Conservation (phyloP, 2,113 vertebrate genomes). For the Astur gentilis region DNA sequence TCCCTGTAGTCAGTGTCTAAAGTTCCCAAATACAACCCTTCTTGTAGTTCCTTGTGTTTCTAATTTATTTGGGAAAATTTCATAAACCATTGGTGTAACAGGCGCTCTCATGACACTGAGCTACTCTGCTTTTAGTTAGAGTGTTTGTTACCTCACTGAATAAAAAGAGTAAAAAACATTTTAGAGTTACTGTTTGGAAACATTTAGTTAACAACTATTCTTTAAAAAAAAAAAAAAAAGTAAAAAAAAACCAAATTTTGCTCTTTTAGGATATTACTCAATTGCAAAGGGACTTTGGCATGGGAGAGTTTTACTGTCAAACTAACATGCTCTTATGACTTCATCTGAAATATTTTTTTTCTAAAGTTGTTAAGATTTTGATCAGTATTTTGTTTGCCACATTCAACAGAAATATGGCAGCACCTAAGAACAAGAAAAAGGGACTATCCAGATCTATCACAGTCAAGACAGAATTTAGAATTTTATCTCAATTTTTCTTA, state of each 20-base stretch:
- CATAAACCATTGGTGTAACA: fast-evolving
- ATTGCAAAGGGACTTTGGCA: not conserved
- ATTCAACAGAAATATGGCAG: not conserved
- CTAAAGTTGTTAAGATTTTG: not conserved
- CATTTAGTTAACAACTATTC: not conserved
- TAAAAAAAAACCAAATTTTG: not conserved
- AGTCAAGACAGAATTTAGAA: not conserved
- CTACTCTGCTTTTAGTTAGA: not conserved
- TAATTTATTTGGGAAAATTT: not conserved
- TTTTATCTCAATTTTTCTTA: not conserved
- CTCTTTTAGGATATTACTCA: not conserved
- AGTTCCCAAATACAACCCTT: not conserved
- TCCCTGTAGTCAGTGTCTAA: not conserved
- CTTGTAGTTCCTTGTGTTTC: not conserved
- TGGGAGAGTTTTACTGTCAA: not conserved
- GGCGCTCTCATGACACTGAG: no score
- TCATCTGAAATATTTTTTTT: not conserved
- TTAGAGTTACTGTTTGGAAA: not conserved
- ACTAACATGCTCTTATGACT: fast-evolving
- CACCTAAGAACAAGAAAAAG: not conserved
- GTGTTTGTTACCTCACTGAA: not conserved
- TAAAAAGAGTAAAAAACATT: not conserved
- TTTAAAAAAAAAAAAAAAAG: not conserved
- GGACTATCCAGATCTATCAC: not conserved
- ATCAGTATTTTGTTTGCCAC: not conserved